Conservation (phyloP, 2,113 vertebrate genomes). For the Meles meles region DNA sequence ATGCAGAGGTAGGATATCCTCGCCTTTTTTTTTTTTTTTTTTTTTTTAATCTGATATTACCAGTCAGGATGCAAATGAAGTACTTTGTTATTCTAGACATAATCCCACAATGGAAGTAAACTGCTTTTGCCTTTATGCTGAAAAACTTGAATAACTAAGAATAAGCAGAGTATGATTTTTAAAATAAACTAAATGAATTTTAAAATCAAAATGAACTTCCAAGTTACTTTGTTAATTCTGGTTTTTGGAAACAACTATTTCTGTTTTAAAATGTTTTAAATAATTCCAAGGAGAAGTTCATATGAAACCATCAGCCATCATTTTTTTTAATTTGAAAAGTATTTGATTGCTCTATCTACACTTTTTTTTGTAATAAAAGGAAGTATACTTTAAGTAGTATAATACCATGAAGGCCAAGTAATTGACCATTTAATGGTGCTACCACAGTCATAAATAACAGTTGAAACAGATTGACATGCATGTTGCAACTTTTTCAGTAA, state of each 20-base stretch:
- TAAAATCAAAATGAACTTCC: slow-evolving; percentile 20
- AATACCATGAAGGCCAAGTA: not conserved
- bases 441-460: not conserved
- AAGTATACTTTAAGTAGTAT: not conserved
- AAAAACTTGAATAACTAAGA: not conserved
- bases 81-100: not conserved
- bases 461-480: not conserved
- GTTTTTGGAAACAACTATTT: not conserved
- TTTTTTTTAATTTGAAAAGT: slow-evolving; percentile 5
- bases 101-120: not conserved
- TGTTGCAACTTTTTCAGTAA: not conserved
- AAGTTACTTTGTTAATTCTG: not conserved
- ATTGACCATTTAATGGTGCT: not conserved
- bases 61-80: not conserved
- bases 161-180: not conserved
- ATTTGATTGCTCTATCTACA: not conserved
- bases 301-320: not conserved
- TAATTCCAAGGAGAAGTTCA: not conserved
- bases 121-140: not conserved
- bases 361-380: slow-evolving; percentile 1
- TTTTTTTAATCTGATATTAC: not conserved
- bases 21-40: not conserved
- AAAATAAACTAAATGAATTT: not conserved
- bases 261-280: not conserved
- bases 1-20: slow-evolving; percentile 76